Conservation (phyloP, 2,888 invertebrate genomes). For the Hirtodrosophila alboralis region DNA sequence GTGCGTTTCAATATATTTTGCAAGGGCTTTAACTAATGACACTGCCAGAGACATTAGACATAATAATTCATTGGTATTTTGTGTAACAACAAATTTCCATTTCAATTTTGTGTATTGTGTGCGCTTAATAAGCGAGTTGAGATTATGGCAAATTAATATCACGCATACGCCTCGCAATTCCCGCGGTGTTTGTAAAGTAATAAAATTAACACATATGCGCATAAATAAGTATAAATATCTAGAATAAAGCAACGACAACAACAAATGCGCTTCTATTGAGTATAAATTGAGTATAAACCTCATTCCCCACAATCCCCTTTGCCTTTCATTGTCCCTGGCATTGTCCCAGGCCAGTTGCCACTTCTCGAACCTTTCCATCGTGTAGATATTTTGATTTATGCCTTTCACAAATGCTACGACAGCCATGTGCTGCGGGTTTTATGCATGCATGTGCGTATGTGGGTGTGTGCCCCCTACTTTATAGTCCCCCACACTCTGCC, state of each 20-base stretch:
- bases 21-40: constrained; percentile 35
- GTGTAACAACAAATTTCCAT: constrained; percentile 35
- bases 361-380: neutral
- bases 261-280: constrained; percentile 48
- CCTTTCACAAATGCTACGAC: constrained; percentile 49
- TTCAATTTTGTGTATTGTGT: constrained; percentile 54
- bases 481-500: neutral
- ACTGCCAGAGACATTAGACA: neutral
- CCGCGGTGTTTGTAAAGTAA: constrained; percentile 56
- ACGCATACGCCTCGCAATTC: constrained; percentile 49
- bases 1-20: constrained; percentile 16
- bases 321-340: neutral
- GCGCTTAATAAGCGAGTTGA: constrained; percentile 51
- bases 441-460: neutral
- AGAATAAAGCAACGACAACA: no score
- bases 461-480: neutral
- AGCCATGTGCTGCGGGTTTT: constrained; percentile 34
- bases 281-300: no score
- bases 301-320: neutral
- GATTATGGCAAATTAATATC: constrained; percentile 67
- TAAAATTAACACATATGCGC: constrained; percentile 75
- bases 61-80: constrained; percentile 25
- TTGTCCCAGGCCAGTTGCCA: no score
- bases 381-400: constrained; percentile 53
- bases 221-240: constrained; percentile 59